A percentile compares a stretch with the other conserved stretches of the same genome.
Evolutionary conservation across 2,113 vertebrate genomes (phyloP).

Genomic region (Phalacrocorax pelagicus): DNA sequence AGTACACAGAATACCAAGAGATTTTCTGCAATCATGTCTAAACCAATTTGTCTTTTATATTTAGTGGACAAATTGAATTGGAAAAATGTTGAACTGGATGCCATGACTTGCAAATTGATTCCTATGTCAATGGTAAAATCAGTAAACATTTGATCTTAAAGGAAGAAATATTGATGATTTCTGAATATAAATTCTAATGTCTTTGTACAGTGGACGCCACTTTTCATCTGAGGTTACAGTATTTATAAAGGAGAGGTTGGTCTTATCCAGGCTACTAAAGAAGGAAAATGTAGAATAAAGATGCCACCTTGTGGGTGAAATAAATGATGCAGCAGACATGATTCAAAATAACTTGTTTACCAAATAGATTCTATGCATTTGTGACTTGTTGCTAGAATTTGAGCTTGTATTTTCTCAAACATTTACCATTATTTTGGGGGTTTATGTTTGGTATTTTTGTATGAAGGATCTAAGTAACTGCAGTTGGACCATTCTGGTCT

Average conservation of each 20-base stretch:
- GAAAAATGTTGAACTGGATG: background rate
- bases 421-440: background rate
- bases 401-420: background rate
- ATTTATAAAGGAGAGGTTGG: background rate
- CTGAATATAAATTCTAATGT: background rate
- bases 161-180: background rate
- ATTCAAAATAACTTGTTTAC: background rate
- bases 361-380: background rate
- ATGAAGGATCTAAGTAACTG: background rate
- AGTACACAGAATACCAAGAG: background rate
- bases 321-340: background rate
- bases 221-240: background rate
- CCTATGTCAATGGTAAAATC: background rate
- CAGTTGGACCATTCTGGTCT: background rate
- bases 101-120: background rate
- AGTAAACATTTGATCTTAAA: background rate
- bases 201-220: background rate
- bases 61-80: background rate
- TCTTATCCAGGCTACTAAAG: background rate
- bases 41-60: constrained; percentile 3
- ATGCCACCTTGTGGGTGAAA: constrained; percentile 56
- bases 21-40: background rate
- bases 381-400: background rate
- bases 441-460: fast-evolving
- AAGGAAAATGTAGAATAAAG: constrained; percentile 12